A percentile compares a stretch with the other conserved stretches of the same genome.
phyloP scores from a whole-genome alignment of 2,888 invertebrate genomes.

The Limnephilus auricula region DNA sequence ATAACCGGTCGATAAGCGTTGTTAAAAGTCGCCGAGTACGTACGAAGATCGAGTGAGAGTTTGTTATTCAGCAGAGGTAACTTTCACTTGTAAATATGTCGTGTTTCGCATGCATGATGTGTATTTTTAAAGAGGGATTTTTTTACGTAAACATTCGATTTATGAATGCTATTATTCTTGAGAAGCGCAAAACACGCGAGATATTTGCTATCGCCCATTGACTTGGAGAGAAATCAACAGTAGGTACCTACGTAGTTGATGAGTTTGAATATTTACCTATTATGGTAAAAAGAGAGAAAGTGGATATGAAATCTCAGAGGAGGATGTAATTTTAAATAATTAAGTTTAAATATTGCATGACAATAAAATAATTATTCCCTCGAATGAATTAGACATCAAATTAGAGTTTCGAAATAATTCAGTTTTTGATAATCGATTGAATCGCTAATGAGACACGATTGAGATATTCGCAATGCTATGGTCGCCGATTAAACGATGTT shows the following conservation, averaged over 20 bases:
- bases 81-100: conserved; percentile 53
- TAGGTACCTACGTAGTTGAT: background rate
- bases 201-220: background rate
- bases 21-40: background rate
- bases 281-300: background rate
- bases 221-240: background rate
- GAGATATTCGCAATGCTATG: too few relatives aligned
- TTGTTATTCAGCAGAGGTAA: background rate
- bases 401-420: background rate
- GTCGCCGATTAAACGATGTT: too few relatives aligned
- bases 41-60: conserved; percentile 34
- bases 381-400: background rate
- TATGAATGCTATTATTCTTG: background rate
- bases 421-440: background rate
- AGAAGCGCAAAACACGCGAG: background rate
- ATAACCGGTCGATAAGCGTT: background rate
- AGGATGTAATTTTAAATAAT: background rate
- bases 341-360: background rate
- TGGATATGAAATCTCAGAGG: background rate
- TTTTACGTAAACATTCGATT: conserved; percentile 3
- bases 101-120: conserved; percentile 43
- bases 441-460: too few relatives aligned
- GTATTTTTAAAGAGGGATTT: background rate
- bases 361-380: background rate
- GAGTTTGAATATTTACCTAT: background rate